Evolutionary conservation across 2,113 vertebrate species (phyloP).

Genomic region (Leucoraja erinaceus): DNA sequence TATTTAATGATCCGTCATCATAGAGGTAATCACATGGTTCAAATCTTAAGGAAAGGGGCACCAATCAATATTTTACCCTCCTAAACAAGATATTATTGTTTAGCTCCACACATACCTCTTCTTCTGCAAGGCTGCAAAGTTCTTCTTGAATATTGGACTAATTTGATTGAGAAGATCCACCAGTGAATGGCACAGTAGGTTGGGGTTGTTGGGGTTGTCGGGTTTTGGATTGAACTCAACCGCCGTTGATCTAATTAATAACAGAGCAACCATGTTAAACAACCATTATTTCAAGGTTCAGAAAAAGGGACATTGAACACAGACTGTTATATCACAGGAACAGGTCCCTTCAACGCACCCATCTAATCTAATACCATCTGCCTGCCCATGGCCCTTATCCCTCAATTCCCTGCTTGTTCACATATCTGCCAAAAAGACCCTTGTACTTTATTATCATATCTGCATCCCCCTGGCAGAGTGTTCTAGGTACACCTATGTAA

Average conservation of each 20-base stretch:
- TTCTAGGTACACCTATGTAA: too few species aligned
- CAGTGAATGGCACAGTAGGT: slow-evolving; percentile 58
- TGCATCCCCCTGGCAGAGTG: too few species aligned
- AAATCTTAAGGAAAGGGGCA: background rate
- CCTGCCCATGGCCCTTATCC: too few species aligned
- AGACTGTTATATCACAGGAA: too few species aligned
- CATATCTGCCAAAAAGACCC: too few species aligned
- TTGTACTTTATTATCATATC: too few species aligned
- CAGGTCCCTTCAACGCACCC: too few species aligned
- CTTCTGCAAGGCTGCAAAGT: slow-evolving; percentile 49
- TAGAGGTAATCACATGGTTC: background rate
- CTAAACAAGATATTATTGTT: background rate
- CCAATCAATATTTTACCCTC: background rate
- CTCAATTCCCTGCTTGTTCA: too few species aligned
- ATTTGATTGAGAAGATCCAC: slow-evolving; percentile 62
- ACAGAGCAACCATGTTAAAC: background rate
- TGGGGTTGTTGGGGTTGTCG: slow-evolving; percentile 54
- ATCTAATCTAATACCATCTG: too few species aligned
- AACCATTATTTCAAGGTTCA: background rate
- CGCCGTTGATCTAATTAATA: slow-evolving; percentile 55
- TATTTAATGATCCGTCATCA: background rate
- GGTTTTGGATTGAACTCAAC: slow-evolving; percentile 62
- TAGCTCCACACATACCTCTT: slow-evolving; percentile 43
- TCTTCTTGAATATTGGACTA: slow-evolving; percentile 61
- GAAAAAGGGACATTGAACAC: background rate